These are phyloP conservation scores for Dreissena rostriformis DNA, from an alignment of 1,140 invertebrate genomes.

Conservation along the genomic window DNA sequence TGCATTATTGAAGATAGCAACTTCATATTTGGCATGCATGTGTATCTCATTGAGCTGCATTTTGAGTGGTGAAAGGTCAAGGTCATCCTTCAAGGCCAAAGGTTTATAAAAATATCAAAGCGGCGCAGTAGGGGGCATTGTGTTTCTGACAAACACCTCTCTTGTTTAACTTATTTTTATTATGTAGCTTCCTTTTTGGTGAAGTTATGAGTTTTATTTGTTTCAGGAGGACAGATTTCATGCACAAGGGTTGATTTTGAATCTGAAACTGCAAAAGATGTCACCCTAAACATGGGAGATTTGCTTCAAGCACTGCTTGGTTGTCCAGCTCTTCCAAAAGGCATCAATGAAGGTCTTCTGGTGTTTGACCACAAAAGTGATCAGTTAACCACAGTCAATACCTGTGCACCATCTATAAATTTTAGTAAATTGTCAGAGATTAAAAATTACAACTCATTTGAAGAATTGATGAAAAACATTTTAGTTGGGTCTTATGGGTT, in stretches of 20 bases:
- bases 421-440: constrained; percentile 3
- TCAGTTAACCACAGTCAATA: constrained; percentile 14
- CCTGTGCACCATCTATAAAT: constrained; percentile 33
- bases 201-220: neutral
- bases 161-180: no score
- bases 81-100: no score
- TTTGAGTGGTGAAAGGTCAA: no score
- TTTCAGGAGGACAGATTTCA: neutral
- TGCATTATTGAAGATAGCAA: no score
- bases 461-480: constrained; percentile 15
- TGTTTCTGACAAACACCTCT: no score
- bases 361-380: no score
- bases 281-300: no score
- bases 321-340: neutral
- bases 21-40: no score
- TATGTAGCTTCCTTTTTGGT: neutral
- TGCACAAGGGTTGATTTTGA: constrained; percentile 16
- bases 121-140: no score
- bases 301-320: constrained; percentile 16
- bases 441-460: constrained; percentile 5
- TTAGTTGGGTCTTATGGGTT: no score
- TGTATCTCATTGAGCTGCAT: no score
- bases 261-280: neutral
- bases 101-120: no score
- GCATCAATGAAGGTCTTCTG: constrained; percentile 5